Evolutionary conservation across 1,140 invertebrate genomes (phyloP).

Genomic region (Solenopsis invicta): DNA sequence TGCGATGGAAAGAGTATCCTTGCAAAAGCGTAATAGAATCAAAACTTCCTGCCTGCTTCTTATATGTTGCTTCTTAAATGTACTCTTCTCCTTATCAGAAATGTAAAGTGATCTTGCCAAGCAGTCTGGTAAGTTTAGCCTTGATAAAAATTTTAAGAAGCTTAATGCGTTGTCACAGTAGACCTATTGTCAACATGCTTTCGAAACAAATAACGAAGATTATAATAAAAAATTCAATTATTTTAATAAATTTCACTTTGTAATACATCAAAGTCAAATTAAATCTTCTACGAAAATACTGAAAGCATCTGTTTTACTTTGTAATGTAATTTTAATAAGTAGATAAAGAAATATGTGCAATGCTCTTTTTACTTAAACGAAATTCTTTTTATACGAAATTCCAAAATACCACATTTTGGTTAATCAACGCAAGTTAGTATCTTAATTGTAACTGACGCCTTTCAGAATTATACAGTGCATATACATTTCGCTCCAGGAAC

Average conservation of each 20-base stretch:
- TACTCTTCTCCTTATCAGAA: constrained; percentile 38
- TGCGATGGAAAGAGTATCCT: constrained; percentile 3
- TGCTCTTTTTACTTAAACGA: not conserved
- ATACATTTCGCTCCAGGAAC: not conserved
- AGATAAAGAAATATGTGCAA: not conserved
- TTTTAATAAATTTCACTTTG: not conserved
- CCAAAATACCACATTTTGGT: not conserved
- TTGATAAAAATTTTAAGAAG: constrained; percentile 33
- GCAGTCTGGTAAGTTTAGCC: not conserved
- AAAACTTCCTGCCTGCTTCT: constrained; percentile 35
- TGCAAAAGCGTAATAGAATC: constrained; percentile 31
- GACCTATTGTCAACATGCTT: not conserved
- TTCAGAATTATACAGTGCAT: not conserved
- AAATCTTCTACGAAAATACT: constrained; percentile 2
- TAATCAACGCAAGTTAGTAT: not conserved
- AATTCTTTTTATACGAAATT: not conserved
- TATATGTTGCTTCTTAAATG: constrained; percentile 29
- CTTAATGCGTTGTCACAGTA: not conserved
- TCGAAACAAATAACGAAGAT: not conserved
- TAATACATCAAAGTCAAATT: not conserved
- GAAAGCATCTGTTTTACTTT: not conserved
- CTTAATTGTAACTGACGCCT: no score
- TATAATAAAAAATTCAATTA: not conserved
- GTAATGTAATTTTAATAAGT: not conserved
- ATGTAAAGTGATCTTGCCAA: constrained; percentile 17